These are phyloP conservation scores for Octopus sinensis DNA, from an alignment of 1,140 invertebrate genomes.

Conservation along the genomic window DNA sequence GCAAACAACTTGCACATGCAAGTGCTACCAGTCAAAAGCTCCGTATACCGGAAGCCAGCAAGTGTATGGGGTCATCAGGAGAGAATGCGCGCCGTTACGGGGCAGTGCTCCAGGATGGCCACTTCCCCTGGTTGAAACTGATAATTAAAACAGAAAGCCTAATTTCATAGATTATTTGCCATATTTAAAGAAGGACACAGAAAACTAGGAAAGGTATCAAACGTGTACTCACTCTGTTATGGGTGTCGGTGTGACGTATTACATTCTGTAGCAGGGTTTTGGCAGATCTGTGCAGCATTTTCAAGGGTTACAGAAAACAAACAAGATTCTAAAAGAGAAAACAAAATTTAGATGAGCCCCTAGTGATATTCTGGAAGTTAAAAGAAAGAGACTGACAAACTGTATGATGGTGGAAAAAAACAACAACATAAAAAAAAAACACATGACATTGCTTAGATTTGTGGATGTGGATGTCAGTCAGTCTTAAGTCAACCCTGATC, in stretches of 20 bases:
- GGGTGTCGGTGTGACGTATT: conserved; percentile 42
- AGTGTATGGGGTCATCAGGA: neutral
- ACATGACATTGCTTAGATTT: too few species aligned
- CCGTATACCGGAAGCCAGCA: neutral
- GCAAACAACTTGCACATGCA: too few species aligned
- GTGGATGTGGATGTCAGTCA: too few species aligned
- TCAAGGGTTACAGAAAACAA: neutral
- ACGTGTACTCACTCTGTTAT: conserved; percentile 44
- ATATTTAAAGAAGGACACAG: conserved; percentile 2
- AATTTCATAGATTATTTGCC: neutral
- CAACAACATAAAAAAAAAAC: too few species aligned
- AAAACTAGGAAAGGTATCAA: neutral
- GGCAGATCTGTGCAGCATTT: conserved; percentile 5
- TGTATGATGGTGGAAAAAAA: too few species aligned
- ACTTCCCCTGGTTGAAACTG: neutral
- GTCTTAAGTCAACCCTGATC: too few species aligned
- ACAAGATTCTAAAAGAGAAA: too few species aligned
- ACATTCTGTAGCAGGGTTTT: conserved; percentile 31
- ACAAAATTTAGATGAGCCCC: too few species aligned
- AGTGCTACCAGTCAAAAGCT: neutral
- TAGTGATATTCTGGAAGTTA: too few species aligned
- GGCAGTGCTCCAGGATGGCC: too few species aligned
- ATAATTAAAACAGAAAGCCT: neutral
- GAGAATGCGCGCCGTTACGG: too few species aligned
- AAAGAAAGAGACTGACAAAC: too few species aligned